These are phyloP conservation scores for Ascidia mentula DNA, from an alignment of 23 tunicate genomes.

Conservation along the genomic window DNA sequence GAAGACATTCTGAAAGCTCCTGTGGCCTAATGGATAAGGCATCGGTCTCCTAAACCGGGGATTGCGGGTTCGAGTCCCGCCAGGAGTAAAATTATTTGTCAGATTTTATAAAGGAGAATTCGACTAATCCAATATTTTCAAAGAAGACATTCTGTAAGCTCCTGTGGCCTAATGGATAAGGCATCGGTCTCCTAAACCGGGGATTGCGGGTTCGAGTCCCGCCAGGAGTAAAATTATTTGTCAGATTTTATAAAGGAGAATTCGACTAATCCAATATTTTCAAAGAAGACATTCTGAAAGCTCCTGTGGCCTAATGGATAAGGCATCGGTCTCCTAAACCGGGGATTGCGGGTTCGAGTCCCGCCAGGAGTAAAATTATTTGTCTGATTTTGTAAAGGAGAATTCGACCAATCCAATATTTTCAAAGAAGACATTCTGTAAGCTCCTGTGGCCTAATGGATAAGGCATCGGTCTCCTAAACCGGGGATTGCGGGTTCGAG, in stretches of 20 bases:
- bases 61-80: constrained; percentile 4
- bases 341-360: constrained; percentile 1
- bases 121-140: neutral
- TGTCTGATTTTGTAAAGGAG: neutral
- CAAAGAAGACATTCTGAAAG: neutral
- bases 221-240: neutral
- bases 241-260: neutral
- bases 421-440: neutral
- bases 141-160: neutral
- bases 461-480: constrained; percentile 1
- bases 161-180: neutral
- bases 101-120: neutral
- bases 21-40: constrained; percentile 2
- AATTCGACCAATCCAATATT: neutral
- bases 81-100: neutral
- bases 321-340: constrained; percentile 3
- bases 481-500: constrained; percentile 5
- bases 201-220: constrained; percentile 1
- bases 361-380: neutral
- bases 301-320: constrained; percentile 2
- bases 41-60: constrained; percentile 3
- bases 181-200: constrained; percentile 3
- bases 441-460: constrained; percentile 3
- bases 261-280: too few relatives aligned
- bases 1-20: neutral